phyloP scores from a whole-genome alignment of 2,888 invertebrate species.

The Abrostola triplasia region DNA sequence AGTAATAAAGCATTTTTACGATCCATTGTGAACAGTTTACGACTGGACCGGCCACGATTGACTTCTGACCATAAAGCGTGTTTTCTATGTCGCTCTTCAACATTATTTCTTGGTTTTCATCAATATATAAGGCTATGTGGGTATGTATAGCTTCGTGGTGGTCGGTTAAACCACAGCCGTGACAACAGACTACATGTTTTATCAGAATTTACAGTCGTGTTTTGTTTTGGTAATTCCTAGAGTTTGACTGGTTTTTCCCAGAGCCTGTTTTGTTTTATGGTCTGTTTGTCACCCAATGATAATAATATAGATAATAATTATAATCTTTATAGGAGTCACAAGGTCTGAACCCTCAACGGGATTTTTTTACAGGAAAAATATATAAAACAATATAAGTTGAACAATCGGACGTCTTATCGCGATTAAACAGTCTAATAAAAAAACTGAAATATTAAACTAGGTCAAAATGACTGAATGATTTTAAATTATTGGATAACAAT shows the following conservation, averaged over 20 bases:
- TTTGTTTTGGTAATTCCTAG: neutral
- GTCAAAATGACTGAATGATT: too few relatives aligned
- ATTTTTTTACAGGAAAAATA: too few relatives aligned
- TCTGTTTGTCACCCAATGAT: neutral
- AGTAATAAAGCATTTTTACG: conserved; percentile 79
- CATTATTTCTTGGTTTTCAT: conserved; percentile 56
- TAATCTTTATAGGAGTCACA: neutral
- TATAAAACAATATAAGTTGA: too few relatives aligned
- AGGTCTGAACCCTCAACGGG: too few relatives aligned
- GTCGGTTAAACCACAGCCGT: conserved; percentile 14
- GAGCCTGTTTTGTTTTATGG: neutral
- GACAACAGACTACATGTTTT: neutral
- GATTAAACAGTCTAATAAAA: too few relatives aligned
- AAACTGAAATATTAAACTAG: too few relatives aligned
- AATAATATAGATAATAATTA: neutral
- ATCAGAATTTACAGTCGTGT: neutral
- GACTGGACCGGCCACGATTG: conserved; percentile 75
- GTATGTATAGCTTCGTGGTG: conserved; percentile 22
- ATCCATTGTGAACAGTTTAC: conserved; percentile 81
- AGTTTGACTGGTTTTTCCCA: neutral
- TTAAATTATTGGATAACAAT: too few relatives aligned
- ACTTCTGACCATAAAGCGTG: conserved; percentile 82
- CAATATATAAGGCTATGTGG: conserved; percentile 30
- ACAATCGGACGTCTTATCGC: too few relatives aligned
- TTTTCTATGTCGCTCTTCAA: conserved; percentile 78